Evolutionary conservation across 2,888 invertebrate genomes (phyloP).

Genomic region (Amblyteles armatorius): DNA sequence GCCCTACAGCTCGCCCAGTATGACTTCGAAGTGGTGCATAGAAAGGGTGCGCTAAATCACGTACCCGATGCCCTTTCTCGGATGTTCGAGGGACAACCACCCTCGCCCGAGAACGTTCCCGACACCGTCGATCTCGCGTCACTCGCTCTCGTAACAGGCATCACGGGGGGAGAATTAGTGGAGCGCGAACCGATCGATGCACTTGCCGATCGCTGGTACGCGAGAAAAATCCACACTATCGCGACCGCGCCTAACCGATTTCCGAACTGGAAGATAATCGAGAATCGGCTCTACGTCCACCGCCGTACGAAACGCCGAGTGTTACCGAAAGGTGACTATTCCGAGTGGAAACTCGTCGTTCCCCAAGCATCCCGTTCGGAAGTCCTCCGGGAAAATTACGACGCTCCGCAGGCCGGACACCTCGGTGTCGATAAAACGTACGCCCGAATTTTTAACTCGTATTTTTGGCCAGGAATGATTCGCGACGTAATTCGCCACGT

Average conservation of each 20-base stretch:
- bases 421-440: slow-evolving; percentile 66
- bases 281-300: slow-evolving; percentile 17
- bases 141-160: too few relatives aligned
- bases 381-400: slow-evolving; percentile 45
- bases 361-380: slow-evolving; percentile 10
- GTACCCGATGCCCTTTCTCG: neutral
- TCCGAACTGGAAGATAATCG: slow-evolving; percentile 51
- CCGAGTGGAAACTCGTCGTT: slow-evolving; percentile 59
- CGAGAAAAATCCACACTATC: neutral
- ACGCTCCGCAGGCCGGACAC: slow-evolving; percentile 61
- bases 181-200: too few relatives aligned
- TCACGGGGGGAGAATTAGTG: too few relatives aligned
- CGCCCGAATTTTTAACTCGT: slow-evolving; percentile 44
- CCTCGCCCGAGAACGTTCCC: too few relatives aligned
- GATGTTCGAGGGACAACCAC: neutral
- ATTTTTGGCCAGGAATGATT: slow-evolving; percentile 70
- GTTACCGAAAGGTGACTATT: neutral
- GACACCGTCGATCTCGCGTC: too few relatives aligned
- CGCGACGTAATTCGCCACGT: slow-evolving; percentile 60
- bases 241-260: neutral
- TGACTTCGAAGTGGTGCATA: neutral
- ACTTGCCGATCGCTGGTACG: neutral
- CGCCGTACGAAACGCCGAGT: neutral
- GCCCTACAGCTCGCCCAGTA: too few relatives aligned
- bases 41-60: neutral